Conservation (phyloP, 2,888 invertebrate species). For the Pimpla rufipes region DNA sequence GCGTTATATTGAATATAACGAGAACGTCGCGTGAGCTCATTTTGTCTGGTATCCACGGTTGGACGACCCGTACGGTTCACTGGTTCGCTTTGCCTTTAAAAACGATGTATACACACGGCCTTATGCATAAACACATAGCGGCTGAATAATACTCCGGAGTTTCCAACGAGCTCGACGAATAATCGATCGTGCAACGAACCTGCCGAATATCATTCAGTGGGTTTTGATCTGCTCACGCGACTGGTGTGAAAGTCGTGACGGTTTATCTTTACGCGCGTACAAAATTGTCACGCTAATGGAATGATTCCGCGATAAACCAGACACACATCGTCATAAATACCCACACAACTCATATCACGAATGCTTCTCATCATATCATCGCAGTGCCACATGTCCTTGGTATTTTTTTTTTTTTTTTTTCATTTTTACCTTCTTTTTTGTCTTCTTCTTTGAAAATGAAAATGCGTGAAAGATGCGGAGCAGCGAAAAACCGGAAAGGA, state of each 20-base stretch:
- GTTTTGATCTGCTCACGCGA: conserved; percentile 52
- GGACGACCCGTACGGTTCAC: neutral
- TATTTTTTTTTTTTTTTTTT: neutral
- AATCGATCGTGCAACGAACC: conserved; percentile 28
- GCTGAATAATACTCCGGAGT: neutral
- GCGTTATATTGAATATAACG: conserved; percentile 8
- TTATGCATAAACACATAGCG: neutral
- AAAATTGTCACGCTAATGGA: neutral
- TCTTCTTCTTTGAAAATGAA: neutral
- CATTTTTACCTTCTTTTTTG: neutral
- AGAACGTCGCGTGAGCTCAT: conserved; percentile 27
- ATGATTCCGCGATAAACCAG: conserved; percentile 45
- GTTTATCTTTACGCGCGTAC: neutral
- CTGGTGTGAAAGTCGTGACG: neutral
- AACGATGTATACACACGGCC: neutral
- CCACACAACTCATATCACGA: conserved; percentile 30
- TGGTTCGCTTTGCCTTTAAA: conserved; percentile 3
- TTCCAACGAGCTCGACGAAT: conserved; percentile 28
- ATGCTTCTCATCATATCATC: conserved; percentile 57
- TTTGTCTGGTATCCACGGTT: neutral
- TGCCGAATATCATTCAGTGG: conserved; percentile 20
- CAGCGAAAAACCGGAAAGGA: neutral
- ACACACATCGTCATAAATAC: conserved; percentile 29
- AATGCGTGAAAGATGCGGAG: conserved; percentile 8
- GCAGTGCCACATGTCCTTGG: conserved; percentile 34